These are phyloP conservation scores for Megaceryle maxima DNA, from an alignment of 2,113 vertebrate species.

Conservation along the genomic window DNA sequence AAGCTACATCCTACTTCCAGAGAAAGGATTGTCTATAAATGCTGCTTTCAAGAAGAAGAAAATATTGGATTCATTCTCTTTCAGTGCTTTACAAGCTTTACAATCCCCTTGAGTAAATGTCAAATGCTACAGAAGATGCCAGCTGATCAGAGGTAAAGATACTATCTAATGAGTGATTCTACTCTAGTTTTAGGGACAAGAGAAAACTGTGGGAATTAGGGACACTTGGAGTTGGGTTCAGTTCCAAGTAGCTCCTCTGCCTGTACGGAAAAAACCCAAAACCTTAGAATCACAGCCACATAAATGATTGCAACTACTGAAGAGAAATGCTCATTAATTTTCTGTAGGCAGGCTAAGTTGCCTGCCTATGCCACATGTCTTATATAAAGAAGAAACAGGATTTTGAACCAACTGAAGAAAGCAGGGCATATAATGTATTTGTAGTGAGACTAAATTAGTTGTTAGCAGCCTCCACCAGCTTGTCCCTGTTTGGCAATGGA, in stretches of 20 bases:
- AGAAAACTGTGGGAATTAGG: background rate
- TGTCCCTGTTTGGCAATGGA: background rate
- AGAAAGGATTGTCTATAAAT: background rate
- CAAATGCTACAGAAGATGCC: background rate
- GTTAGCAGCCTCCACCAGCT: background rate
- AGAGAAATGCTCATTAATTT: background rate
- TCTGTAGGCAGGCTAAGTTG: background rate
- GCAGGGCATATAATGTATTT: background rate
- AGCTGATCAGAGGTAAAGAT: background rate
- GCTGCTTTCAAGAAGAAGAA: background rate
- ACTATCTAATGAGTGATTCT: background rate
- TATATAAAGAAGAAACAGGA: background rate
- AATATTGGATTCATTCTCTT: background rate
- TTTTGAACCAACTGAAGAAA: constrained; percentile 29
- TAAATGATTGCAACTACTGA: background rate
- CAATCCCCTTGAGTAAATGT: background rate
- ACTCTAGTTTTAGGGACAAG: background rate
- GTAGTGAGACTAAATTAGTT: constrained; percentile 19
- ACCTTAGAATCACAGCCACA: background rate
- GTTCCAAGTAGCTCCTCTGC: background rate
- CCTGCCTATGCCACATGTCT: background rate
- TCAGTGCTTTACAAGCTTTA: background rate
- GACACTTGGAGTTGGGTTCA: background rate
- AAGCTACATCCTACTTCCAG: background rate
- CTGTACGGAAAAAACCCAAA: background rate